A percentile compares a stretch with the other conserved stretches of the same genome.
Evolutionary conservation across 2,113 vertebrate species (phyloP).

Genomic region (Casuarius casuarius): DNA sequence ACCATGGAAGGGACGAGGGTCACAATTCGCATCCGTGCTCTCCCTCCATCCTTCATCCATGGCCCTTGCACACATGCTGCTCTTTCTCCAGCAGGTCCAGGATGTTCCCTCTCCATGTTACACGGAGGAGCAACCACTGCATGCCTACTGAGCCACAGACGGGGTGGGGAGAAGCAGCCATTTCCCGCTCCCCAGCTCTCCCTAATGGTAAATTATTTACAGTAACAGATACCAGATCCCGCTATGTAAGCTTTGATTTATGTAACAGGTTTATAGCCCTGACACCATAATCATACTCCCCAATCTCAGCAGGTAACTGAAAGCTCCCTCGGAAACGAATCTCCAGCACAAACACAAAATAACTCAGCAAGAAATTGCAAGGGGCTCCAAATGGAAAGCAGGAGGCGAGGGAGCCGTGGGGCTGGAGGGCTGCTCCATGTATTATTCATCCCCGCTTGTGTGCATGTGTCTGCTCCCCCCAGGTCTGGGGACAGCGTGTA

Average conservation of each 20-base stretch:
- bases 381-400: not conserved
- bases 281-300: not conserved
- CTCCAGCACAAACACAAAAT: slow-evolving; percentile 49
- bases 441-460: slow-evolving; percentile 44
- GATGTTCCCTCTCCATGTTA: not conserved
- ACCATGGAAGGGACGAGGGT: not conserved
- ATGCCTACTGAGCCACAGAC: not conserved
- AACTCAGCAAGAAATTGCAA: slow-evolving; percentile 14
- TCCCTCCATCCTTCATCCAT: not conserved
- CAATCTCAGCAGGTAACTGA: slow-evolving; percentile 20
- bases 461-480: slow-evolving; percentile 7
- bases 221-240: slow-evolving; percentile 37
- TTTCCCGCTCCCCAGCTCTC: not conserved
- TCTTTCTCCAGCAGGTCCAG: rapidly evolving
- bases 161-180: not conserved
- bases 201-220: slow-evolving; percentile 36
- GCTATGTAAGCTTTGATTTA: slow-evolving; percentile 43
- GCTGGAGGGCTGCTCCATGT: slow-evolving; percentile 32
- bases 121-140: not conserved
- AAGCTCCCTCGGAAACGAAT: slow-evolving; percentile 10
- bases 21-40: not conserved
- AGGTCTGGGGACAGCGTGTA: slow-evolving; percentile 37
- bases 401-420: not conserved
- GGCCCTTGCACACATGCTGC: not conserved
- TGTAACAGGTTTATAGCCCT: slow-evolving; percentile 42